These are phyloP conservation scores for Malurus leucopterus DNA, from an alignment of 2,797 vertebrate genomes.

Conservation along the genomic window DNA sequence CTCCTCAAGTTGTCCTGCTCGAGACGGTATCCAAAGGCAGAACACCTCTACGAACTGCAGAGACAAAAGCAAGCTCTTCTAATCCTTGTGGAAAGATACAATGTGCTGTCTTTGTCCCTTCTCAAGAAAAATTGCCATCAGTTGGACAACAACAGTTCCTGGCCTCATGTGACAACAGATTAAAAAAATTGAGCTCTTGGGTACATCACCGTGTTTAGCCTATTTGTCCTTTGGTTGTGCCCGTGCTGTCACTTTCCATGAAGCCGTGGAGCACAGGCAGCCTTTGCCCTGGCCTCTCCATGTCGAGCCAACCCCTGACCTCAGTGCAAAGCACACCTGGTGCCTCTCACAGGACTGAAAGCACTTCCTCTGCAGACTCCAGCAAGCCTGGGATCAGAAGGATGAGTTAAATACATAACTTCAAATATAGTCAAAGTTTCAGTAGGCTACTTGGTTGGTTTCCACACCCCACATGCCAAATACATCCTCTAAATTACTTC, in stretches of 20 bases:
- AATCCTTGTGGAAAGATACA: background rate
- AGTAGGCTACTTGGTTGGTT: constrained; percentile 61
- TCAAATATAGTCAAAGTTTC: constrained; percentile 61
- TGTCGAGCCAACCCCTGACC: background rate
- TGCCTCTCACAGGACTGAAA: background rate
- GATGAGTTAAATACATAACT: constrained; percentile 41
- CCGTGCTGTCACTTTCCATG: background rate
- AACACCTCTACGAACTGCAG: background rate
- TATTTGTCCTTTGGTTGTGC: background rate
- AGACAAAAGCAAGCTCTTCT: background rate
- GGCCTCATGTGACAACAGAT: background rate
- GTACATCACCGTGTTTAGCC: background rate
- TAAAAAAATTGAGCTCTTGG: background rate
- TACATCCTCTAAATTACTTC: constrained; percentile 67
- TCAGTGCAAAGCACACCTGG: background rate
- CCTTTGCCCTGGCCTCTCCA: background rate
- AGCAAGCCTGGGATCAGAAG: constrained; percentile 34
- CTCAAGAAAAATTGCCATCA: background rate
- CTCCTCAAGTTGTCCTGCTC: background rate
- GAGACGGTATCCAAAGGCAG: background rate
- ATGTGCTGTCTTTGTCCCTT: background rate
- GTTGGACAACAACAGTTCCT: background rate
- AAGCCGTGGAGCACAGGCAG: background rate
- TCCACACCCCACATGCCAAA: constrained; percentile 61
- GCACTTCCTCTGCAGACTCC: background rate